Evolutionary conservation across 2,797 vertebrate species (phyloP).

Genomic region (Diceros bicornis): DNA sequence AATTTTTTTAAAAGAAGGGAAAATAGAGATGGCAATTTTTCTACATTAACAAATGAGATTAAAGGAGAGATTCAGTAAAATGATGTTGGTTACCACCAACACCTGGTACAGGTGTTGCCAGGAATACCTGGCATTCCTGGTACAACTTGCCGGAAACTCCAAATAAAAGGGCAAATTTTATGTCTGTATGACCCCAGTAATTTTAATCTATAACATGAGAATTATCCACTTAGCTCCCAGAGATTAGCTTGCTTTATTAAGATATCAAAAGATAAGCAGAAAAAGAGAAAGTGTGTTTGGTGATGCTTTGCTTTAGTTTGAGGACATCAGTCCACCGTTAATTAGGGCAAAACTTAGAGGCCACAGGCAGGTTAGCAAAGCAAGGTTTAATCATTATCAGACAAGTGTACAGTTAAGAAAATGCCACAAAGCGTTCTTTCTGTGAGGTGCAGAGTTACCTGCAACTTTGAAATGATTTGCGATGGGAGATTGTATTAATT

Average conservation of each 20-base stretch:
- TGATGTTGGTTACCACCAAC: conserved; percentile 85
- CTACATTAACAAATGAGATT: conserved; percentile 81
- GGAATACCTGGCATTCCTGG: conserved; percentile 85
- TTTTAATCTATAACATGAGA: conserved; percentile 83
- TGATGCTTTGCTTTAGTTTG: conserved; percentile 33
- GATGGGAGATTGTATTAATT: not conserved
- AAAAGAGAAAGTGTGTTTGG: conserved; percentile 55
- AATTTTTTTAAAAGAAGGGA: not conserved
- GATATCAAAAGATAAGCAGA: conserved; percentile 59
- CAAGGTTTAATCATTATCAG: not conserved
- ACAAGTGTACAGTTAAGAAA: not conserved
- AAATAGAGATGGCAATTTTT: conserved; percentile 78
- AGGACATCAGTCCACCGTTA: conserved; percentile 12
- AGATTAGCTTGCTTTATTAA: conserved; percentile 82
- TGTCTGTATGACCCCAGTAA: conserved; percentile 80
- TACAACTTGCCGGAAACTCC: conserved; percentile 80
- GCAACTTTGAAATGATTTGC: not conserved
- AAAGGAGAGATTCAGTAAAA: conserved; percentile 79
- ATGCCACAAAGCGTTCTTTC: not conserved
- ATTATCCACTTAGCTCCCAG: conserved; percentile 82
- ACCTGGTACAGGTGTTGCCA: too few species aligned
- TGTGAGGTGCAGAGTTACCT: not conserved
- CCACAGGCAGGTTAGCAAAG: not conserved
- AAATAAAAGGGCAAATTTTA: conserved; percentile 84
- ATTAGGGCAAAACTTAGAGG: not conserved